These are phyloP conservation scores for Lampris incognitus DNA, from an alignment of 2,113 vertebrate genomes.

Conservation along the genomic window DNA sequence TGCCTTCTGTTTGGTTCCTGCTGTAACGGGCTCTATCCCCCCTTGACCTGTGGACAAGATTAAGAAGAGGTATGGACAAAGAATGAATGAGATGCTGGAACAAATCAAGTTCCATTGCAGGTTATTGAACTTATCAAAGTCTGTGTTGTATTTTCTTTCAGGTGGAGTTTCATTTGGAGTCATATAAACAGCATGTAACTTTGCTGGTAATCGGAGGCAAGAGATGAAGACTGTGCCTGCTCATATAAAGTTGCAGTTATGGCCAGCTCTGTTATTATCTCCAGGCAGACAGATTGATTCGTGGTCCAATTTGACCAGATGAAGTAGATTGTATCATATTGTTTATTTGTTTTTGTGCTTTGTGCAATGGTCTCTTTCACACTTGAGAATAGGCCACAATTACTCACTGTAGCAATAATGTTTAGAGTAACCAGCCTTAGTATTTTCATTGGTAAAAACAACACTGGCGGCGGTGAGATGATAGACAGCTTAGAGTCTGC, in stretches of 20 bases:
- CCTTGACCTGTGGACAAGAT: no score
- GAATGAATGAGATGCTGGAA: no score
- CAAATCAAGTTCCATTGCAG: background rate
- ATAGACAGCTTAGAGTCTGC: constrained; percentile 27
- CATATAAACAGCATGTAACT: constrained; percentile 31
- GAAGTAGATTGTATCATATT: constrained; percentile 55
- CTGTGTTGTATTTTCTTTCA: constrained; percentile 20
- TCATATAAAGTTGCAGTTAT: constrained; percentile 60
- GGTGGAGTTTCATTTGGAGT: constrained; percentile 17
- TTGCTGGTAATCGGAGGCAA: constrained; percentile 15
- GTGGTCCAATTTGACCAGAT: constrained; percentile 50
- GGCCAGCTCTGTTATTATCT: constrained; percentile 58
- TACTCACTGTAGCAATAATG: constrained; percentile 25
- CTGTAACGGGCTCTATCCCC: no score
- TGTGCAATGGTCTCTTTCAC: constrained; percentile 20
- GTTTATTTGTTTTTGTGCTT: constrained; percentile 34
- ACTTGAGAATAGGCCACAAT: constrained; percentile 30
- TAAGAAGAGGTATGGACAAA: no score
- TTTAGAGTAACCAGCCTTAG: constrained; percentile 15
- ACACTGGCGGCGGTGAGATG: constrained; percentile 16
- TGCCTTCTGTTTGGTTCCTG: no score
- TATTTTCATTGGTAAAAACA: constrained; percentile 33
- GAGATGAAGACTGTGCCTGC: constrained; percentile 52
- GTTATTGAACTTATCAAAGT: constrained; percentile 25
- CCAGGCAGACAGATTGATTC: constrained; percentile 62